Evolutionary conservation across 2,888 invertebrate genomes (phyloP), one percentile per base, ranked within the genome.

Genomic region (Sminthurinus aureus): DNA sequence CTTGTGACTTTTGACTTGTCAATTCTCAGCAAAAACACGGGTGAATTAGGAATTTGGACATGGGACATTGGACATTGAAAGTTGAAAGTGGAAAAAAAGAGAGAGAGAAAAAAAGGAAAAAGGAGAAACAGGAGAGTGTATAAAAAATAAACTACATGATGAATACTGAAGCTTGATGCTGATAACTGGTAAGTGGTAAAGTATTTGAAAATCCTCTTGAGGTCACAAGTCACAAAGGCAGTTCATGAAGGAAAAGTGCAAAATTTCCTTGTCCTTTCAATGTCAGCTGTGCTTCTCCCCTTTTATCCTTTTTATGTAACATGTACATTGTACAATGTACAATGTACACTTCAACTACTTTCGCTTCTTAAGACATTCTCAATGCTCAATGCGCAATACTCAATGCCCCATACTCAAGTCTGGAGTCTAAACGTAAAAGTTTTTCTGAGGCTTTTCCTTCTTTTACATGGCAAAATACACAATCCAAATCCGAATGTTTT

Each of bases 231-330:
- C n/a, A n/a, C n/a, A n/a, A n/a, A n/a, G n/a, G 52, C 80, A 73
- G 73, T 80, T 73, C 71, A 73, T 38, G n/a, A 69, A 73, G 24
- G 58, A 58, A 73, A 73, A 22, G 51, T 18, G 38, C 11, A 13
- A 73, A 71, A 80, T 80, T 80, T 73, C 73, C 52, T 73, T 80
- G 73, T 73, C 51, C 26, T 80, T 69, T 73, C 80, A 80, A 52
- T 24, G 50, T 80, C 51, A 79, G 79, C 79, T 79, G n/a, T 24
- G 15, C 58, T 50, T 52, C 77, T 77, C 58, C 12, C 22, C 51
- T 26, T 24, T 24, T 24, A 15, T 38, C 50, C 77, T 15, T 58
- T 77, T 77, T n/a, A n/a, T n/a, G n/a, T n/a, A n/a, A n/a, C n/a
- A n/a, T n/a, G n/a, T n/a, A n/a, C n/a, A n/a, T n/a, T n/a, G n/a